phyloP scores from a whole-genome alignment of 2,797 vertebrate species.

The Atherinosoma microstoma region DNA sequence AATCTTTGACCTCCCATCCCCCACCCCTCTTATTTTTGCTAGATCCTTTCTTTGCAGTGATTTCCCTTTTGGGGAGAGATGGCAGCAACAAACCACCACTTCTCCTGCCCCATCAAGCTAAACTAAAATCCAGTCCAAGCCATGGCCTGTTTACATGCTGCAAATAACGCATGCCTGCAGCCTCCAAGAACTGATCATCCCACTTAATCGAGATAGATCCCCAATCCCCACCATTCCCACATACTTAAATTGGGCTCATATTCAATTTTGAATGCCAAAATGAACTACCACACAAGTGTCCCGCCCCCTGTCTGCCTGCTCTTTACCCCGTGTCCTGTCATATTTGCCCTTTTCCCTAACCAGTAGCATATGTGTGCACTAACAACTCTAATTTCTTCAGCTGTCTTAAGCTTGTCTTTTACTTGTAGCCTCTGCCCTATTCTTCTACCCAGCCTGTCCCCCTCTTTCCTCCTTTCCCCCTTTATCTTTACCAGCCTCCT shows the following conservation, averaged over 20 bases:
- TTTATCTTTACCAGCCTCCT: constrained; percentile 54
- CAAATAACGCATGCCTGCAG: constrained; percentile 58
- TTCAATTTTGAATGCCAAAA: constrained; percentile 41
- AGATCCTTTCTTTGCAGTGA: constrained; percentile 83
- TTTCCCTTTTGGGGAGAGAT: constrained; percentile 67
- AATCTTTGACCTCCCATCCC: constrained; percentile 72
- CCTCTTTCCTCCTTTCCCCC: constrained; percentile 36
- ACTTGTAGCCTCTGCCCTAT: constrained; percentile 73
- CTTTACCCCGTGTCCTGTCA: constrained; percentile 68
- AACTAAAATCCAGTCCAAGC: constrained; percentile 52
- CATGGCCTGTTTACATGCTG: constrained; percentile 56
- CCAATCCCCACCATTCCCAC: constrained; percentile 10
- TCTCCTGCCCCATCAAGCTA: constrained; percentile 53
- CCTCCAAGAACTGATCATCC: constrained; percentile 40
- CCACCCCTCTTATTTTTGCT: constrained; percentile 71
- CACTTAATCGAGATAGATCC: constrained; percentile 39
- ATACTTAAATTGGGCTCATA: constrained; percentile 36
- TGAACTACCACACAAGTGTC: constrained; percentile 49
- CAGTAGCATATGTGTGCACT: constrained; percentile 77
- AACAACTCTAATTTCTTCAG: constrained; percentile 77
- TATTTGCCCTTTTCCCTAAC: constrained; percentile 74
- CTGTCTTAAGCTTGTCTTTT: constrained; percentile 74
- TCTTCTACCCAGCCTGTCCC: constrained; percentile 58
- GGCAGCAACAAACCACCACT: constrained; percentile 62
- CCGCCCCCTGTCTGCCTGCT: constrained; percentile 68